These are phyloP conservation scores for Ryuthela nishihirai DNA, from an alignment of 2,888 invertebrate genomes.

Conservation along the genomic window DNA sequence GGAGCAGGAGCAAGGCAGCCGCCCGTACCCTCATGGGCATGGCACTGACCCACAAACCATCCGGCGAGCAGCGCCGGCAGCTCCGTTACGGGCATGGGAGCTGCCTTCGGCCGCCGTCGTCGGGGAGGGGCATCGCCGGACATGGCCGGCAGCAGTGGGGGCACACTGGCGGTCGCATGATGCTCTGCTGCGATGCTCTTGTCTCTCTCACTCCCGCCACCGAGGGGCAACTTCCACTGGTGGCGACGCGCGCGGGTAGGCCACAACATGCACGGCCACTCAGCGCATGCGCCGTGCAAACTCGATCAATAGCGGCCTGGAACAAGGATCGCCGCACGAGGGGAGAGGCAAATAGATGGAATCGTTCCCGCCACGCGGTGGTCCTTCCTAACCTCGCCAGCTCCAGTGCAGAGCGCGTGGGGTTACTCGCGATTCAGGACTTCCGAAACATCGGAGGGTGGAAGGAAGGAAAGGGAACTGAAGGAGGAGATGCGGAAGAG, in stretches of 20 bases:
- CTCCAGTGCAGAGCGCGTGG: neutral
- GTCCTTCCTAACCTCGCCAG: neutral
- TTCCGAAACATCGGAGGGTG: too few species aligned
- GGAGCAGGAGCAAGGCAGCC: too few species aligned
- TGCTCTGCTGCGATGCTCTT: too few species aligned
- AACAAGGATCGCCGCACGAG: neutral
- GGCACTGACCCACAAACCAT: too few species aligned
- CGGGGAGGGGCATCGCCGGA: neutral
- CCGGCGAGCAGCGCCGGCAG: too few species aligned
- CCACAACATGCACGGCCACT: neutral
- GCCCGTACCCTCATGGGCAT: too few species aligned
- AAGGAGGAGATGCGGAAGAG: too few species aligned
- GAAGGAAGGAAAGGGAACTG: too few species aligned
- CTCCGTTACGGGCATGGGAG: too few species aligned
- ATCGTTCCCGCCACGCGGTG: neutral
- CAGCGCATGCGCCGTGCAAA: neutral
- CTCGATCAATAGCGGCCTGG: neutral
- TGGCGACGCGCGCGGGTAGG: neutral
- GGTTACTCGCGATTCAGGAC: neutral
- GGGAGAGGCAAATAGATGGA: neutral
- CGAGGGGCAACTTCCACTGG: neutral
- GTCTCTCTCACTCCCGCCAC: neutral
- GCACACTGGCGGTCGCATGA: too few species aligned
- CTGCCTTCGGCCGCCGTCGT: neutral
- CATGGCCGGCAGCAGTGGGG: neutral